Conservation (phyloP, 2,888 invertebrate species). For the Cerastis leucographa region DNA sequence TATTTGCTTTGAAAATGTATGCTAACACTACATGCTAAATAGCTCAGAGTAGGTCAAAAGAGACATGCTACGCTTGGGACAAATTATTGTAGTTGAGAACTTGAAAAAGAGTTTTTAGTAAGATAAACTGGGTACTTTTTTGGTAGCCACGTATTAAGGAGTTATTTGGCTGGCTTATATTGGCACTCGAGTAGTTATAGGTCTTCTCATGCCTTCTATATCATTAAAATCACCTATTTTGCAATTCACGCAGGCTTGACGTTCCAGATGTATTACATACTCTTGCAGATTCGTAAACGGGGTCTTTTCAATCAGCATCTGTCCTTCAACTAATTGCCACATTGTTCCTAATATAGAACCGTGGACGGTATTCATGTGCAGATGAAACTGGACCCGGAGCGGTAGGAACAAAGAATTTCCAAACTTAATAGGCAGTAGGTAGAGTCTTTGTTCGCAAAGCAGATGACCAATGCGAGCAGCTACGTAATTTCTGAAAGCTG, state of each 20-base stretch:
- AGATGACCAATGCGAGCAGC: not conserved
- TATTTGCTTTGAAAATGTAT: slow-evolving; percentile 58
- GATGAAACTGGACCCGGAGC: not conserved
- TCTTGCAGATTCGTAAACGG: not conserved
- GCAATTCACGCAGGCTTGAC: not conserved
- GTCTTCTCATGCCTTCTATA: not conserved
- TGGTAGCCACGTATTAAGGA: not conserved
- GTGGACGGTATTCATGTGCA: not conserved
- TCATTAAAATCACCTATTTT: not conserved
- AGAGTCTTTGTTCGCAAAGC: not conserved
- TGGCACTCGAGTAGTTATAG: not conserved
- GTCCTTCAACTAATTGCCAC: not conserved
- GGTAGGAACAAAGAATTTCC: not conserved
- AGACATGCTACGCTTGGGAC: slow-evolving; percentile 34
- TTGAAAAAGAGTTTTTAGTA: not conserved
- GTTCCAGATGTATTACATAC: not conserved
- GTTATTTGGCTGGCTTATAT: not conserved
- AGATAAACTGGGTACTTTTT: not conserved
- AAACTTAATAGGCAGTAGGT: not conserved
- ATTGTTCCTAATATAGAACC: not conserved
- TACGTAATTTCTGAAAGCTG: not conserved
- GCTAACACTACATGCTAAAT: slow-evolving; percentile 41
- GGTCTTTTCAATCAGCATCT: not conserved
- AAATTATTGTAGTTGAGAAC: not conserved
- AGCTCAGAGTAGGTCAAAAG: slow-evolving; percentile 61